phyloP scores from a whole-genome alignment of 2,797 vertebrate genomes.

The Neosalanx taihuensis region DNA sequence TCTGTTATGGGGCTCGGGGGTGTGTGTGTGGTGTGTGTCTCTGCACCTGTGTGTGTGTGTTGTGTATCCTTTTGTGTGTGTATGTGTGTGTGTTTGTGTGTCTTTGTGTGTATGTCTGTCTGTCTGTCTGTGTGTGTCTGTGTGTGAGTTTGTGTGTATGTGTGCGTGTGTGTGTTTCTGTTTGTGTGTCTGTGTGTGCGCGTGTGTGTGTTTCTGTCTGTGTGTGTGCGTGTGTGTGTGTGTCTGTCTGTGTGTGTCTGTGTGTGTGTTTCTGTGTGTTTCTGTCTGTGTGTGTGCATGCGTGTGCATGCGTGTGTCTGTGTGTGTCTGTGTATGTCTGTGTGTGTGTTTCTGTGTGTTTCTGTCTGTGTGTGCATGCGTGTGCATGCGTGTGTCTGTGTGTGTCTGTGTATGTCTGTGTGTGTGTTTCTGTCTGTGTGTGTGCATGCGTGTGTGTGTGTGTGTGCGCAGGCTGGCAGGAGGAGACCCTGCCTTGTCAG shows the following conservation, averaged over 20 bases:
- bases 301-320: constrained; percentile 19
- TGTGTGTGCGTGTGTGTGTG: constrained; percentile 4
- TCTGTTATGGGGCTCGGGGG: constrained; percentile 12
- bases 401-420: neutral
- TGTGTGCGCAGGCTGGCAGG: constrained; percentile 73
- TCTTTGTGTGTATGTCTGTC: neutral
- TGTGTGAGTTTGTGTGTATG: neutral
- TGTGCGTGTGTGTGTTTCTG: neutral
- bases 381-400: constrained; percentile 26
- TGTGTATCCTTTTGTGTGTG: too few relatives aligned
- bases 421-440: neutral
- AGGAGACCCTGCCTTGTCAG: constrained; percentile 74
- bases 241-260: neutral
- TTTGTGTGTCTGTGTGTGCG: neutral
- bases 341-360: constrained; percentile 1
- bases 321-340: neutral
- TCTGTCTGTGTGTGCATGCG: constrained; percentile 18
- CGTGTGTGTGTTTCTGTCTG: neutral
- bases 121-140: neutral
- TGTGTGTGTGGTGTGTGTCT: too few relatives aligned
- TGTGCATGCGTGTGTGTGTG: constrained; percentile 24
- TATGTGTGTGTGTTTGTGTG: neutral
- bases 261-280: neutral
- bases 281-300: constrained; percentile 12
- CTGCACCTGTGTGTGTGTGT: too few relatives aligned